Conservation (phyloP, 2,113 vertebrate genomes). For the Erpornis zantholeuca region DNA sequence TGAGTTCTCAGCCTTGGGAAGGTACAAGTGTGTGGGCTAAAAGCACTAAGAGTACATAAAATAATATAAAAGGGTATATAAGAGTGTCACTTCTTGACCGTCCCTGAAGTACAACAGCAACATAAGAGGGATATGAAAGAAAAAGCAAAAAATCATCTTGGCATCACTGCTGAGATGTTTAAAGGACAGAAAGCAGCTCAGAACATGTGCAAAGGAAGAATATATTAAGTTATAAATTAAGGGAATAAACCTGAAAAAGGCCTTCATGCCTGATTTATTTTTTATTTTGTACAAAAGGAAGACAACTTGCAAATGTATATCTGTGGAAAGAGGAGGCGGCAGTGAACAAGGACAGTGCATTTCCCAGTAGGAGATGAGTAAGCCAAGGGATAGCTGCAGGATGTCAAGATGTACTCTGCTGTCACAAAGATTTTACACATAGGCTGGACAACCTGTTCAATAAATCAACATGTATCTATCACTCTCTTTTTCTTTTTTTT, state of each 20-base stretch:
- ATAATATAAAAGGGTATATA: no score
- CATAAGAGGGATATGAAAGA: no score
- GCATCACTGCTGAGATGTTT: rapidly evolving
- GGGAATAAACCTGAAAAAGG: conserved; percentile 4
- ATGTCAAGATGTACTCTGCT: conserved; percentile 56
- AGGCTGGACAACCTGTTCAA: conserved; percentile 56
- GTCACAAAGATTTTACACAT: conserved; percentile 66
- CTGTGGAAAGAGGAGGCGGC: conserved; percentile 19
- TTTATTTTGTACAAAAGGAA: background rate
- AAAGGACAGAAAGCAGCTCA: background rate
- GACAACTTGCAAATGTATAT: conserved; percentile 56
- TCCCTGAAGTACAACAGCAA: no score
- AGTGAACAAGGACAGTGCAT: conserved; percentile 45
- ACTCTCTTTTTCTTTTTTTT: background rate
- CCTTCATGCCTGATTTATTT: conserved; percentile 27
- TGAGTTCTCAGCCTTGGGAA: no score
- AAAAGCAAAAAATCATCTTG: no score
- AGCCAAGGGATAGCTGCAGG: conserved; percentile 34
- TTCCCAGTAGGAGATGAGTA: conserved; percentile 58
- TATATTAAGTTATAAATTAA: background rate
- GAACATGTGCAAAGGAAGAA: background rate
- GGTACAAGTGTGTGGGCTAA: no score
- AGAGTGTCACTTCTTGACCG: no score
- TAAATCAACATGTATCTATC: conserved; percentile 55
- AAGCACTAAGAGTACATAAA: no score